A percentile compares a stretch with the other conserved stretches of the same genome.
These are phyloP conservation scores for Dolichoris vasculosae DNA, from an alignment of 1,140 invertebrate species.

Conservation along the genomic window DNA sequence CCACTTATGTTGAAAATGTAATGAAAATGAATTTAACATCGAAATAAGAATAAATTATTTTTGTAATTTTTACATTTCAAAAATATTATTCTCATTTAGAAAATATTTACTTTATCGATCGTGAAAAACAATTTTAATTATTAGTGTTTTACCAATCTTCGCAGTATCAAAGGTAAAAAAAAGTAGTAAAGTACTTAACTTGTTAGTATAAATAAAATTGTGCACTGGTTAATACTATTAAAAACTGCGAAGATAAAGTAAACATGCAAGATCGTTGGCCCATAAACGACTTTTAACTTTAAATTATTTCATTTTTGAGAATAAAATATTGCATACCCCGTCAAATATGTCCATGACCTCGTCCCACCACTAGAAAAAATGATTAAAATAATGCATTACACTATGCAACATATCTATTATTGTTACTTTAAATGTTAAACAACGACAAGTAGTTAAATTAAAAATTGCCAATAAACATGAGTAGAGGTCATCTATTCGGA, in stretches of 20 bases:
- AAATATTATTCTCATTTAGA: background rate
- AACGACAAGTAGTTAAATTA: conserved; percentile 27
- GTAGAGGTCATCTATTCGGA: conserved; percentile 39
- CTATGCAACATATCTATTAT: conserved; percentile 62
- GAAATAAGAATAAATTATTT: background rate
- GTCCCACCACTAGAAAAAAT: conserved; percentile 93
- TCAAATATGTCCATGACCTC: conserved; percentile 95
- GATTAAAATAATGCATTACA: conserved; percentile 73
- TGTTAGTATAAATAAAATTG: conserved; percentile 21
- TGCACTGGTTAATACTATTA: background rate
- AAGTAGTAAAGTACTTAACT: background rate
- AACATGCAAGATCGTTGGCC: conserved; percentile 25
- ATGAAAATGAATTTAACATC: conserved; percentile 4
- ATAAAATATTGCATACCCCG: conserved; percentile 83
- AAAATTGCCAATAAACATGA: conserved; percentile 20
- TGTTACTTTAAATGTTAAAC: conserved; percentile 23
- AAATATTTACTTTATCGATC: conserved; percentile 17
- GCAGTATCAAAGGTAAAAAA: conserved; percentile 9
- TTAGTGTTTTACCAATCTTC: conserved; percentile 27
- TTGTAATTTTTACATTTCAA: background rate
- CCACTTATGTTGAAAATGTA: background rate
- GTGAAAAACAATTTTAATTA: background rate
- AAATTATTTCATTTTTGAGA: conserved; percentile 56
- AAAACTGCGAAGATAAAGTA: conserved; percentile 49
- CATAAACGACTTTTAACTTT: conserved; percentile 22